Evolutionary conservation across 2,888 invertebrate genomes (phyloP).

Genomic region (Syrphus vitripennis): DNA sequence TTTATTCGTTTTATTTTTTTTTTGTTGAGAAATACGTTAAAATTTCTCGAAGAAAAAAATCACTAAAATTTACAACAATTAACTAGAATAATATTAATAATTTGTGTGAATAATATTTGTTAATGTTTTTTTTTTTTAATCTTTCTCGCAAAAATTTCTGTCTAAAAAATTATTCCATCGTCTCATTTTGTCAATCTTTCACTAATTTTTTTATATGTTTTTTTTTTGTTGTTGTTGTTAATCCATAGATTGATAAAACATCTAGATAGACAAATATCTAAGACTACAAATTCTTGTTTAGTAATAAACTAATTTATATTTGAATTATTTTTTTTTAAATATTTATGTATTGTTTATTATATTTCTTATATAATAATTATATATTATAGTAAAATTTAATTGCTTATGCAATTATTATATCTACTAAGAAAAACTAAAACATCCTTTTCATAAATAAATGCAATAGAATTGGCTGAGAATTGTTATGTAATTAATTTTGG

Average conservation of each 20-base stretch:
- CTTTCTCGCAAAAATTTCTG: slow-evolving; percentile 1
- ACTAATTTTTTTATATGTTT: not conserved
- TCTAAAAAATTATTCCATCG: slow-evolving; percentile 1
- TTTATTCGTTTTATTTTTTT: not conserved
- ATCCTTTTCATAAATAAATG: not conserved
- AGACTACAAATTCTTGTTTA: not conserved
- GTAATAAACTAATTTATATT: not conserved
- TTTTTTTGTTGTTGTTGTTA: not conserved
- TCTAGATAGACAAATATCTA: not conserved
- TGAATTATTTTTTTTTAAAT: not conserved
- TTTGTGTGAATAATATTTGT: slow-evolving; percentile 19
- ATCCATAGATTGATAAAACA: not conserved
- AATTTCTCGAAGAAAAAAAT: slow-evolving; percentile 21
- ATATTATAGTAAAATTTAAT: not conserved
- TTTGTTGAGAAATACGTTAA: slow-evolving; percentile 33
- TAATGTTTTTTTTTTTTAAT: not conserved
- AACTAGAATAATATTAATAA: no score
- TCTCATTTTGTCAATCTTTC: not conserved
- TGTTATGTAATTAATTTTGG: not conserved
- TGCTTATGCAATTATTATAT: not conserved
- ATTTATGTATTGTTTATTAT: not conserved
- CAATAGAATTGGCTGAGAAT: not conserved
- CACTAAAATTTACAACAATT: slow-evolving; percentile 49
- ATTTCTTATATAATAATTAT: not conserved
- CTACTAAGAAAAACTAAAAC: not conserved